Evolutionary conservation across 1,140 invertebrate genomes (phyloP), one percentile per base, ranked within the genome.

Genomic region (Diploscapter pachys): DNA sequence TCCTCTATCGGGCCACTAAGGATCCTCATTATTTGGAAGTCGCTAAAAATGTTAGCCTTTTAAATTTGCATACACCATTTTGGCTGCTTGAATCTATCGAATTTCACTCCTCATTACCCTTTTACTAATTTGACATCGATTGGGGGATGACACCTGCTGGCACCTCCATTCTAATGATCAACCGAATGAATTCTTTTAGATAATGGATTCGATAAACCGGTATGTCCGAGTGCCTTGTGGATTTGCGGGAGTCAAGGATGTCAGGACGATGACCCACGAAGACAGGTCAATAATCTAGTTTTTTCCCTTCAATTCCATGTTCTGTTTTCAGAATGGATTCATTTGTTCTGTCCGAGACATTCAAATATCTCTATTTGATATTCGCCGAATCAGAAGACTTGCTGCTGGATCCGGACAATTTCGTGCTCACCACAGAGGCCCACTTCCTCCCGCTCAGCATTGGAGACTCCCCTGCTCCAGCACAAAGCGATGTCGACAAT

Each of bases 1-100:
- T 98, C 84, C 87, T 99, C 4, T 95, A 96, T 86, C 87, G 89
- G 84, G 95, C 95, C 2, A 99, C 96, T 2, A 91, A 91, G 54
- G 96, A 99, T 88, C 91, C 92, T 76, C 93, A 98, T 87, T 99
- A 99, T 86, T 88, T 98, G 63, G 91, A 94, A 82, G 95, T 97
- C 4, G 96, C 94, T 2, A 91, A 92, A 82, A 91, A 91, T 69
- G 77, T 72, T 3, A 51, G 76, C 31, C 31, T 31, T 31, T 31
- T 31, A 31, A 31, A 31, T 31, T 31, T 31, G 31, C 31, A 49
- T 31, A 64, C 0, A n/a, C 55, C 31, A 11, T 31, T 59, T 59
- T 59, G 31, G 31, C 9, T 59, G 57, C 57, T 31, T 59, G 57
- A 31, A 31, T 31, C 57, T 0, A 31, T 31, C 9, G 57, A 11